Conservation (phyloP, 2,888 invertebrate genomes). For the Branchinecta sandiegonensis region DNA sequence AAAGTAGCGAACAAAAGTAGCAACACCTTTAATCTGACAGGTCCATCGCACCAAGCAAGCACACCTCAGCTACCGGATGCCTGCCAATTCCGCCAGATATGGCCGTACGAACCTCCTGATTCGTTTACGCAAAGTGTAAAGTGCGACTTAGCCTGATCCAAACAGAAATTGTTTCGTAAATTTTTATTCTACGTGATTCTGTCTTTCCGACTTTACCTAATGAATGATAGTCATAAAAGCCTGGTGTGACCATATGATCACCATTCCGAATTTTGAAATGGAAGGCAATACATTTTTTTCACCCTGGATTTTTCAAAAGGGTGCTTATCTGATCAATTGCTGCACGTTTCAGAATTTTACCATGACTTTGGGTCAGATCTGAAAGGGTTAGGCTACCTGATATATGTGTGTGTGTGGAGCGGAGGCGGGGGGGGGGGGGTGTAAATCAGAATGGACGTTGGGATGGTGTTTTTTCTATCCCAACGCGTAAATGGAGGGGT, state of each 20-base stretch:
- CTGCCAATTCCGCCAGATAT: neutral
- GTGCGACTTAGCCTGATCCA: neutral
- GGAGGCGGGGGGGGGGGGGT: too few relatives aligned
- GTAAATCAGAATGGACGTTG: too few relatives aligned
- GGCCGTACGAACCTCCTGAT: neutral
- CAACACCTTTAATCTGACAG: neutral
- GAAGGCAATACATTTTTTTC: neutral
- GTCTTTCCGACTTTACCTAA: neutral
- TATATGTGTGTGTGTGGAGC: too few relatives aligned
- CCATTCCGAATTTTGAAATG: neutral
- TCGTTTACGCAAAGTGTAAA: neutral
- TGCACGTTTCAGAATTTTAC: neutral
- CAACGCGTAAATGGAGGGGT: too few relatives aligned
- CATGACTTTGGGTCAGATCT: neutral
- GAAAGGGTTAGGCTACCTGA: neutral
- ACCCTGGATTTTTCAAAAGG: neutral
- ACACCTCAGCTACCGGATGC: neutral
- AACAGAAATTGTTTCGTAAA: neutral
- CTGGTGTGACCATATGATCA: neutral
- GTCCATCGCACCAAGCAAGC: neutral
- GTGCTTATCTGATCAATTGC: neutral
- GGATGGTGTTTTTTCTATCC: too few relatives aligned
- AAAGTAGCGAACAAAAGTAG: neutral
- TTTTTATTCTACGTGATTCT: neutral
- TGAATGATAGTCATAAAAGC: neutral